Conservation (phyloP, 1,140 invertebrate species). For the Euura saliciscinereae region DNA sequence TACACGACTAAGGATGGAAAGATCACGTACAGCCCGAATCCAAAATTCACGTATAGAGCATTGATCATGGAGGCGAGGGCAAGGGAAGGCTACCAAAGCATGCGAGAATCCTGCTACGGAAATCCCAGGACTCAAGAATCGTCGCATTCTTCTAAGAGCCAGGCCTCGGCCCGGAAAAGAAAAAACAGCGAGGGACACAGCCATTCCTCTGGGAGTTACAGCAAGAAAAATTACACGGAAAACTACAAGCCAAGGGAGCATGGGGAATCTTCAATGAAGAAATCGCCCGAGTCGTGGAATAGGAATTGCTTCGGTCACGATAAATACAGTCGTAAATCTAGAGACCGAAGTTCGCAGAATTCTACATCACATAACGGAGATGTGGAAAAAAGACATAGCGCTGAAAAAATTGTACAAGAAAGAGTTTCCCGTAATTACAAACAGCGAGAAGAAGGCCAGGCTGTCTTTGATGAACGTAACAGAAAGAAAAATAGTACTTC, state of each 20-base stretch:
- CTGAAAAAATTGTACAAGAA: neutral
- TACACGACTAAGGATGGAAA: conserved; percentile 59
- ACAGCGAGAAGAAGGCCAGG: neutral
- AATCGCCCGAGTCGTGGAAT: neutral
- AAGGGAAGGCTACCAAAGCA: conserved; percentile 28
- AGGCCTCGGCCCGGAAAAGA: neutral
- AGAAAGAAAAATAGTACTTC: neutral
- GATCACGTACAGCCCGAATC: conserved; percentile 57
- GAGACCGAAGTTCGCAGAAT: neutral
- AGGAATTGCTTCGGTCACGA: neutral
- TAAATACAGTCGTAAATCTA: neutral
- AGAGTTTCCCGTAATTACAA: neutral
- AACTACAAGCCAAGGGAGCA: conserved; percentile 7
- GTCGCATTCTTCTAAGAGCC: neutral
- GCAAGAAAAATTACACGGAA: conserved; percentile 10
- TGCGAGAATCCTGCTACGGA: conserved; percentile 21
- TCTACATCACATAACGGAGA: neutral
- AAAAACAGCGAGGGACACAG: neutral
- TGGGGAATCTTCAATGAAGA: neutral
- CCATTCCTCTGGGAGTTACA: neutral
- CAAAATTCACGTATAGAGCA: conserved; percentile 48
- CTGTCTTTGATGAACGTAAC: neutral
- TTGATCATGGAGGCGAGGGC: conserved; percentile 45
- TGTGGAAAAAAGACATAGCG: neutral
- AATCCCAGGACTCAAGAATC: neutral